Base-by-base conservation (phyloP, 2,797 vertebrate genomes). In the Denticeps clupeoides region DNA sequence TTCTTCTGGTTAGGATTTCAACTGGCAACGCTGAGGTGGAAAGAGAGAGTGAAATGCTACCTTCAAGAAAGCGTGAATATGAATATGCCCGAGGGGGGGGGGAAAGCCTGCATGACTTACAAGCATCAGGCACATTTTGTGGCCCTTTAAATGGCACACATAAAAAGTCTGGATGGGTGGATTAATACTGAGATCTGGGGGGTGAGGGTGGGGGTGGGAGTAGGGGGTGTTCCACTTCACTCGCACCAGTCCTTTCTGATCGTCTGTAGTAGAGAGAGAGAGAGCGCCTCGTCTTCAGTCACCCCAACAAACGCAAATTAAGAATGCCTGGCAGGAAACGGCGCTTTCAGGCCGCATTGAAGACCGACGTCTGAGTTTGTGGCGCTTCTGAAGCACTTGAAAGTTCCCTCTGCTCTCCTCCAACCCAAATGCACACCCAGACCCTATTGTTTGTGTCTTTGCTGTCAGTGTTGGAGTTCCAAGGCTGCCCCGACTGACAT, bases 301-400 rank as follows among this genome's bases (percentile, higher is more conserved):
- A 23, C 21, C 64, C 53, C 10, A 21, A 74, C 69, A 71, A 74
- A 80, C 71, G 53, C 32, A 62, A 68, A 81, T 80, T 81, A 76
- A 67, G 74, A 74, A 75, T 65, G 66, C 69, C 73, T 66, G 51
- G 66, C 65, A 60, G 63, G 76, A 69, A 59, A 53, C 45, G 18
- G 32, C 63, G 67, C 63, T 53, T 24, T 75, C 73, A 79, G 77
- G 80, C 74, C 70, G 53, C 16, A 67, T 59, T 53, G 62, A n/a
- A 74, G 80, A 48, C 21, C 11, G 27, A 67, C 57, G 51, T 58
- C 69, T 71, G 65, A 60, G 58, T 69, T 67, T 51, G 52, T 63
- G 62, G 55, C 56, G 58, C 69, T 44, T 51, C 42, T 47, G 63
- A 64, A 45, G 65, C 54, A 18, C 54, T 58, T 45, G 68, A 65